phyloP scores from a whole-genome alignment of 2,888 invertebrate species.

The Dinocampus coccinellae region DNA sequence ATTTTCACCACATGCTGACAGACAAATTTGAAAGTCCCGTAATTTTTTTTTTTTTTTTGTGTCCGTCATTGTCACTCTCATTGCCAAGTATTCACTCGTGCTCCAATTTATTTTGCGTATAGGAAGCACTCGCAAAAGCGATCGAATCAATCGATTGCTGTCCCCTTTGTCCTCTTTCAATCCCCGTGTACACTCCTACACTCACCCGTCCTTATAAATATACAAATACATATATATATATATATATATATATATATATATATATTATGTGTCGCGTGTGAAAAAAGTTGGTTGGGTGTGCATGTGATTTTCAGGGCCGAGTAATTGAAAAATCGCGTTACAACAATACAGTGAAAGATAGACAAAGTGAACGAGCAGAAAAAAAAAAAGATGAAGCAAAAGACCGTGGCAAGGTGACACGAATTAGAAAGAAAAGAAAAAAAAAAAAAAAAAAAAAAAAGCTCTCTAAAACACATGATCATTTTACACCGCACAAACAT shows the following conservation, averaged over 20 bases:
- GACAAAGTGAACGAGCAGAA: neutral
- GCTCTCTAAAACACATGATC: neutral
- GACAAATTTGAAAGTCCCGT: conserved; percentile 26
- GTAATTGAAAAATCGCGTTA: conserved; percentile 43
- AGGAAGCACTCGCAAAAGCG: conserved; percentile 18
- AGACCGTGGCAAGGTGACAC: no score
- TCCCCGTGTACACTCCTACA: no score
- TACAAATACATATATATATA: no score
- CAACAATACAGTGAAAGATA: neutral
- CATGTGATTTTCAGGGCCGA: conserved; percentile 40
- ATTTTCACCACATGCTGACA: conserved; percentile 18
- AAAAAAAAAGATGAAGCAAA: neutral
- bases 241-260: neutral
- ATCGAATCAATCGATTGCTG: conserved; percentile 33
- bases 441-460: no score
- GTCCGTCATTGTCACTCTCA: neutral
- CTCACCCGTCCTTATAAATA: no score
- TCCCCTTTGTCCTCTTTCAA: neutral
- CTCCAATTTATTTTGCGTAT: conserved; percentile 44
- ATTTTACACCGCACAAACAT: neutral
- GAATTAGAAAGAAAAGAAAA: no score
- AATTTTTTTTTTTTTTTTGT: neutral
- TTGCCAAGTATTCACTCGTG: conserved; percentile 38
- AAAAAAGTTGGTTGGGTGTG: conserved; percentile 11
- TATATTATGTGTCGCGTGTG: neutral